Percentiles rank a stretch among this genome's conserved stretches.
Conservation (phyloP, 2,888 invertebrate genomes). For the Diarsia mendica region DNA sequence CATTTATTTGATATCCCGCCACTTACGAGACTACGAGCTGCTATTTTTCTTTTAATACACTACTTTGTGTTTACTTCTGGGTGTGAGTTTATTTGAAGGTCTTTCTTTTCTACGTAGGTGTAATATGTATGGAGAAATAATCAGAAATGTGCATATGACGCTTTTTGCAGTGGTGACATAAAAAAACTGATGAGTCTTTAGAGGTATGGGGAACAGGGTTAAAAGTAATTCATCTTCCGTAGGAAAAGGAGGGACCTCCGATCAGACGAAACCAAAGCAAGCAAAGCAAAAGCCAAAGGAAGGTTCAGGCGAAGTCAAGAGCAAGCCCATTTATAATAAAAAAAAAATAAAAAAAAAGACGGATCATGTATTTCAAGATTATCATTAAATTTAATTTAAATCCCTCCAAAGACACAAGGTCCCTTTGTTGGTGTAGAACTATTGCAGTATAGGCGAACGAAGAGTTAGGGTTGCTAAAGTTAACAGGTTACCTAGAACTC, state of each 20-base stretch:
- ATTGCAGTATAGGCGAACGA: background rate
- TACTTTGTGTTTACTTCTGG: constrained; percentile 40
- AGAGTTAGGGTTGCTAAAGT: background rate
- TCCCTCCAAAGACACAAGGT: background rate
- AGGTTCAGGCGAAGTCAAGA: too few species aligned
- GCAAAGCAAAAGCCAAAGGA: too few species aligned
- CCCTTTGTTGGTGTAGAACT: background rate
- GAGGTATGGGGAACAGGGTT: background rate
- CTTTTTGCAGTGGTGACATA: background rate
- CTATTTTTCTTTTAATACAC: constrained; percentile 65
- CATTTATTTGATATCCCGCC: constrained; percentile 69
- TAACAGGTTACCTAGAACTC: background rate
- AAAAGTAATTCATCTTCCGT: background rate
- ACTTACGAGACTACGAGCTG: constrained; percentile 58
- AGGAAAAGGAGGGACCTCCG: background rate
- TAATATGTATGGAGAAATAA: background rate
- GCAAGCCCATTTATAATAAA: too few species aligned
- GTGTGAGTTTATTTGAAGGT: constrained; percentile 7
- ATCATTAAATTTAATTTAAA: background rate
- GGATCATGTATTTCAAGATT: too few species aligned
- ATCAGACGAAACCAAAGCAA: too few species aligned
- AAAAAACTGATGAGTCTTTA: background rate
- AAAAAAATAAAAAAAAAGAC: too few species aligned
- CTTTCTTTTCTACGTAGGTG: constrained; percentile 1
- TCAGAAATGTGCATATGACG: background rate